phyloP scores from a whole-genome alignment of 2,888 invertebrate species.

The Rotaria macrura region DNA sequence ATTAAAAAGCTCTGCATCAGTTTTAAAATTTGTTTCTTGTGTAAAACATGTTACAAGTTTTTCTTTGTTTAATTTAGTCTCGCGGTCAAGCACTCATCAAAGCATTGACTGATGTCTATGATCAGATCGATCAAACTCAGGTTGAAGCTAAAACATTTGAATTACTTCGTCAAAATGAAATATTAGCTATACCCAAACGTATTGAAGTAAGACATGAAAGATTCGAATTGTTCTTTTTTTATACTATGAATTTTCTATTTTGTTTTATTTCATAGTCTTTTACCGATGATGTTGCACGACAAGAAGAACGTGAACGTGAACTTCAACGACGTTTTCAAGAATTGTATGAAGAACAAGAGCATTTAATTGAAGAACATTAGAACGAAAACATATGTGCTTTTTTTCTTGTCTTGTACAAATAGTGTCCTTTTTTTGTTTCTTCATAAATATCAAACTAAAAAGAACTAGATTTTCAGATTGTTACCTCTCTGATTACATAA shows the following conservation, averaged over 20 bases:
- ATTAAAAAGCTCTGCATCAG: no score
- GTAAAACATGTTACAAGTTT: no score
- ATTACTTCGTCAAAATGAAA: slow-evolving; percentile 76
- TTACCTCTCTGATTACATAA: not conserved
- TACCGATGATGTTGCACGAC: slow-evolving; percentile 79
- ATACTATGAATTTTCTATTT: not conserved
- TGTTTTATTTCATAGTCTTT: slow-evolving; percentile 57
- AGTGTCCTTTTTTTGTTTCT: not conserved
- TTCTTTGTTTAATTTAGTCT: slow-evolving; percentile 48
- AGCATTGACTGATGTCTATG: slow-evolving; percentile 57
- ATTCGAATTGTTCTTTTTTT: not conserved
- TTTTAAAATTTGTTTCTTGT: no score
- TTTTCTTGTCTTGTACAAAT: not conserved
- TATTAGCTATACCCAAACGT: slow-evolving; percentile 75
- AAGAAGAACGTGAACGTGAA: slow-evolving; percentile 76
- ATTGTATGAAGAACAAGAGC: slow-evolving; percentile 13
- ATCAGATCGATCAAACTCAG: slow-evolving; percentile 77
- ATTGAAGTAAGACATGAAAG: slow-evolving; percentile 59
- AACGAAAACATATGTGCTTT: not conserved
- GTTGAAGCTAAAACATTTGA: slow-evolving; percentile 81
- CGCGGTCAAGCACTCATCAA: slow-evolving; percentile 73
- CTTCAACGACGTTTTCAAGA: slow-evolving; percentile 66
- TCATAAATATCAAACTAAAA: not conserved
- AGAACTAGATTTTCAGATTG: not conserved
- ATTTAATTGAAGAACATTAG: not conserved